Evolutionary conservation across 2,113 vertebrate genomes (phyloP).

Genomic region (Indri indri): DNA sequence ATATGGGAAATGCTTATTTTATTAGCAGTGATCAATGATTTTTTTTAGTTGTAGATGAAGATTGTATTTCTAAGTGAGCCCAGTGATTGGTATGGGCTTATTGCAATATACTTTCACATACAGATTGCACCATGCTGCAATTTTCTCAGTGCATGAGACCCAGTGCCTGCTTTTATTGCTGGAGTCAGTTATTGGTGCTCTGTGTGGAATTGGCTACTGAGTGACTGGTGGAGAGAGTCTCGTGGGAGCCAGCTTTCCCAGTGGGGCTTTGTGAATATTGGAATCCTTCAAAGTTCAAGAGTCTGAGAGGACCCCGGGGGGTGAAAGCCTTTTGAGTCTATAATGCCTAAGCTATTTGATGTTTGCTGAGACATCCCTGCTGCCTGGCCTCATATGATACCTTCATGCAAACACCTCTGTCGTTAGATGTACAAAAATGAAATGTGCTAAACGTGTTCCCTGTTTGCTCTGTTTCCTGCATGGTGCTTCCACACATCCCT

Average conservation of each 20-base stretch:
- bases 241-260: neutral
- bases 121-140: constrained; percentile 46
- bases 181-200: neutral
- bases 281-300: neutral
- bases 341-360: neutral
- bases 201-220: neutral
- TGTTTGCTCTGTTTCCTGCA: neutral
- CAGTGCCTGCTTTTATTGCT: neutral
- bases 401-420: neutral
- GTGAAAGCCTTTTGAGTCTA: neutral
- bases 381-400: neutral
- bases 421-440: neutral
- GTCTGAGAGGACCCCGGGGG: neutral
- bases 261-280: neutral
- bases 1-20: constrained; percentile 40
- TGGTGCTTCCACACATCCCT: neutral
- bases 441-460: rapidly evolving
- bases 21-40: constrained; percentile 44
- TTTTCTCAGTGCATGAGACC: neutral
- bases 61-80: constrained; percentile 25
- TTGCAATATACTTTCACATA: constrained; percentile 32
- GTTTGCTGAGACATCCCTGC: neutral
- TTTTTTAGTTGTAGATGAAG: neutral
- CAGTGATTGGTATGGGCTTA: constrained; percentile 44
- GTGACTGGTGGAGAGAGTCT: neutral